These are phyloP conservation scores for Heteractis magnifica DNA, from an alignment of 92 coral and sea anemone genomes.

Conservation along the genomic window DNA sequence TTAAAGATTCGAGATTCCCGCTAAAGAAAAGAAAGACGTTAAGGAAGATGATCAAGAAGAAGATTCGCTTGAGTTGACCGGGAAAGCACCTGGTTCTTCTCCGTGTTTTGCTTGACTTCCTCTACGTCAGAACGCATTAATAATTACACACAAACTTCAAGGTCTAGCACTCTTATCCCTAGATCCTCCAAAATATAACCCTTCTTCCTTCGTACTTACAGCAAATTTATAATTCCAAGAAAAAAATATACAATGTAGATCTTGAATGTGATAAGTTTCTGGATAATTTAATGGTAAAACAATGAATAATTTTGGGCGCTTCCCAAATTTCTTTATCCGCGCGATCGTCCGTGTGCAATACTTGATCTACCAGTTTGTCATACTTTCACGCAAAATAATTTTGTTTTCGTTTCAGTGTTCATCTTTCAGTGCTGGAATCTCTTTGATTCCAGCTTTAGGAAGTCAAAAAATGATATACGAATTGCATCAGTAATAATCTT, in stretches of 20 bases:
- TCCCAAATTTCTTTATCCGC: not conserved
- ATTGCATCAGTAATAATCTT: not conserved
- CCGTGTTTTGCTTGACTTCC: constrained; percentile 8
- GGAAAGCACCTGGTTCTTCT: constrained; percentile 3
- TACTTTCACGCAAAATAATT: not conserved
- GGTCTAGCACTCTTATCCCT: not conserved
- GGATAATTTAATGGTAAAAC: too few species aligned
- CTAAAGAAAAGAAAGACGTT: not conserved
- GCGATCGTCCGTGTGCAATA: not conserved
- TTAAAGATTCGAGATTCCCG: not conserved
- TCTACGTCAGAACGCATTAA: constrained; percentile 19
- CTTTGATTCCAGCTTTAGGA: not conserved
- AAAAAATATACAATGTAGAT: not conserved
- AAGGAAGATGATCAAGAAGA: not conserved
- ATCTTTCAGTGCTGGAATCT: not conserved
- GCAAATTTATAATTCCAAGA: not conserved
- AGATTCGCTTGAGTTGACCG: constrained; percentile 25
- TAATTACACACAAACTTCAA: not conserved
- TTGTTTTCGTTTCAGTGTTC: not conserved
- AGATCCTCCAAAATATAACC: not conserved
- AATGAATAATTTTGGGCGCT: not conserved
- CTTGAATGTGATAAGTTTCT: too few species aligned
- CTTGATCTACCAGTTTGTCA: not conserved
- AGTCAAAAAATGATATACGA: not conserved
- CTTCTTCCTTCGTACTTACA: not conserved